Evolutionary conservation across 2,888 invertebrate species (phyloP).

Genomic region (Tachina grossa): DNA sequence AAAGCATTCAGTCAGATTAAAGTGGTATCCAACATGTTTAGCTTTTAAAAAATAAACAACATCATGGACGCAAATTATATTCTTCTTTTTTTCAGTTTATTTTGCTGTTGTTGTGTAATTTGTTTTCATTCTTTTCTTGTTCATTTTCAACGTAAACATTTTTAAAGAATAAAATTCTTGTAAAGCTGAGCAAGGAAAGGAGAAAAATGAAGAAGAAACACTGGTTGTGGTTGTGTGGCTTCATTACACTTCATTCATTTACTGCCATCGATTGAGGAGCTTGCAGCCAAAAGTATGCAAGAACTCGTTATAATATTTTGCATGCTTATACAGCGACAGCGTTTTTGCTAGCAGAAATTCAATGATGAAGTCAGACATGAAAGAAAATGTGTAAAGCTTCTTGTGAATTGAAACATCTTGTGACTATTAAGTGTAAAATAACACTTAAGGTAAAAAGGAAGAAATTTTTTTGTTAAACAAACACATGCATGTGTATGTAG

Average conservation of each 20-base stretch:
- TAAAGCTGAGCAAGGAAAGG: background rate
- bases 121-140: background rate
- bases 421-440: constrained; percentile 76
- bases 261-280: constrained; percentile 32
- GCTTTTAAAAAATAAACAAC: constrained; percentile 52
- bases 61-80: constrained; percentile 38
- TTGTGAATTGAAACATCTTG: constrained; percentile 76
- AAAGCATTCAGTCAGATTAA: constrained; percentile 2
- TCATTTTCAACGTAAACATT: constrained; percentile 39
- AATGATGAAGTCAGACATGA: constrained; percentile 62
- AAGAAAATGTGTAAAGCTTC: constrained; percentile 72
- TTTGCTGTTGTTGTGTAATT: background rate
- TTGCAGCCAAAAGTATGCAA: background rate
- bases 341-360: constrained; percentile 46
- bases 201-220: background rate
- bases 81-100: constrained; percentile 7
- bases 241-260: constrained; percentile 46
- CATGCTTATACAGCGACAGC: constrained; percentile 47
- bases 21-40: constrained; percentile 42
- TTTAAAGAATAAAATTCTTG: background rate
- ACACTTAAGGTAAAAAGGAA: constrained; percentile 55
- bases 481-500: constrained; percentile 6
- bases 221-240: constrained; percentile 37
- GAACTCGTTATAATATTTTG: constrained; percentile 50
- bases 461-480: constrained; percentile 10